Evolutionary conservation across 2,797 vertebrate genomes (phyloP), one percentile per base, ranked within the genome.

Genomic region (Lepilemur septentrionalis): DNA sequence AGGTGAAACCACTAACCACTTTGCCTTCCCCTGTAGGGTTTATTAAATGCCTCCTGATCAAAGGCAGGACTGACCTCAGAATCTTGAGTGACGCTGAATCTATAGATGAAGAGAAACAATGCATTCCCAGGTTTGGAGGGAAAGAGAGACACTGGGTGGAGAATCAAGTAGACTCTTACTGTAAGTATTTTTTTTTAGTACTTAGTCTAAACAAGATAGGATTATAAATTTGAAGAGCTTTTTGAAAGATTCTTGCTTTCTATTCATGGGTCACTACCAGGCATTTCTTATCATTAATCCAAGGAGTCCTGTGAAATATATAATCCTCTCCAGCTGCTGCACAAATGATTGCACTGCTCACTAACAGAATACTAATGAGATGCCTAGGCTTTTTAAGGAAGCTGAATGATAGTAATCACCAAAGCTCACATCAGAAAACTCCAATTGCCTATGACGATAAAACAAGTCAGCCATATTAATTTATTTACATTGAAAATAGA

Each of bases 331-430:
- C 28, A 95, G 86, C 46, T 78, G 12, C 82, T 94, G 50, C n/a
- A 50, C 14, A 75, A 80, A 91, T 80, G 72, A 90, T 83, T 14
- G 5, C 11, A 17, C 38, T 67, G 65, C 57, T 85, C 35, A 90
- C 22, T 63, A 93, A 82, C 63, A 52, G 82, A 96, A 82, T 86
- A 82, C 81, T 82, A 90, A 94, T 73, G 70, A 92, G 92, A 69
- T 35, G 46, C 43, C 17, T 17, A 50, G 32, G 15, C n/a, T 81
- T 78, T 90, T 92, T 41, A 91, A 84, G 65, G 86, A 80, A 73
- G 30, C 22, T 18, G 50, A 84, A 70, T 63, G 72, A 88, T 84
- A 80, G 55, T 76, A 61, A 63, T 81, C 82, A 89, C 28, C 28
- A 91, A 80, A 83, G 67, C 1, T 52, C 10, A 67, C 20, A 78